These are phyloP conservation scores for Trichonephila clavata DNA, from an alignment of 1,140 invertebrate species.

Conservation along the genomic window DNA sequence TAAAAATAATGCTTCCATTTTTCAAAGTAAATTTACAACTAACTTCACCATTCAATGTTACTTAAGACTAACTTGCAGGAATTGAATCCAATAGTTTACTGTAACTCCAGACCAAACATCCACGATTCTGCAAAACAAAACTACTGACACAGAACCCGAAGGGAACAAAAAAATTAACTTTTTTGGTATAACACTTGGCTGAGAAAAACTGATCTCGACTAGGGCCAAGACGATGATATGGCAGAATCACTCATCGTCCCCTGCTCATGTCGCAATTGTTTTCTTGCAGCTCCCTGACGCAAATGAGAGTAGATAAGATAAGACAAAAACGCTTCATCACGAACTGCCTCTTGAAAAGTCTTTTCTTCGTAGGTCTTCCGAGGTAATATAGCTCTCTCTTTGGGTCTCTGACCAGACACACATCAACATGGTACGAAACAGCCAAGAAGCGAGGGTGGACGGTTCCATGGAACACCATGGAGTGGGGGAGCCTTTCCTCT, in stretches of 20 bases:
- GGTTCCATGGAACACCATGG: constrained; percentile 75
- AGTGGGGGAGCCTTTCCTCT: constrained; percentile 88
- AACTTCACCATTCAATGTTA: not conserved
- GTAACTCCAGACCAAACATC: no score
- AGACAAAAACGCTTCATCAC: not conserved
- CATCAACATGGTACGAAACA: constrained; percentile 66
- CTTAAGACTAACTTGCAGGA: no score
- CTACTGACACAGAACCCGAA: no score
- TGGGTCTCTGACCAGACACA: constrained; percentile 51
- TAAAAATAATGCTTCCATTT: no score
- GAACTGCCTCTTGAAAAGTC: not conserved
- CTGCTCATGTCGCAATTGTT: not conserved
- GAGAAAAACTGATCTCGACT: not conserved
- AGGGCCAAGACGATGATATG: constrained; percentile 15
- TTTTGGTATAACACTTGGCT: no score
- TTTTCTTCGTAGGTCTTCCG: not conserved
- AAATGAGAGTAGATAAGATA: constrained; percentile 23
- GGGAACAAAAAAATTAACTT: not conserved
- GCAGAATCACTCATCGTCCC: not conserved
- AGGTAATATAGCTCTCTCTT: constrained; percentile 32
- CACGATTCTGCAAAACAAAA: no score
- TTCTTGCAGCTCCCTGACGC: constrained; percentile 1
- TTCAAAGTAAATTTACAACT: not conserved
- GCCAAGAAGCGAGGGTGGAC: not conserved
- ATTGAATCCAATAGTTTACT: no score